Evolutionary conservation across 2,888 invertebrate species (phyloP), one percentile per base, ranked within the genome.

Genomic region (Idaea biselata): DNA sequence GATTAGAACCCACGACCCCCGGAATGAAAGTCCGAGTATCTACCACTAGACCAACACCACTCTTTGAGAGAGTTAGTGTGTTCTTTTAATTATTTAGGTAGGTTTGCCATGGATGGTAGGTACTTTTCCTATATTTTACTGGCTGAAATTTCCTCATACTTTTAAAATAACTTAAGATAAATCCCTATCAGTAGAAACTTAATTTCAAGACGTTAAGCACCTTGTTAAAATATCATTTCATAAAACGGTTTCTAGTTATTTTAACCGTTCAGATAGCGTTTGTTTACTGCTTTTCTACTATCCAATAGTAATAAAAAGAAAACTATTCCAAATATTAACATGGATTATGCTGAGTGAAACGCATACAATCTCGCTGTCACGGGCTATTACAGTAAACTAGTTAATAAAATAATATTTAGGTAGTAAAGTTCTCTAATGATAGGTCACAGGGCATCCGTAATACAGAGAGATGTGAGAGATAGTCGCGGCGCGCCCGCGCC

Each of bases 401-500:
- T 44, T 14, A 44, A 44, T 44, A 44, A 44, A 44, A 44, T 44
- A 44, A 44, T 44, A 44, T 44, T 44, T 14, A 14, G 14, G 44
- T 44, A 44, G 44, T 44, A 44, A 44, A 44, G 11, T 44, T 44
- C 44, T 44, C 44, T 44, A 44, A 44, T 8, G 44, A 44, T 14
- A 44, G 44, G 44, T 44, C 44, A 44, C 44, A 44, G 44, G 44
- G 44, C 44, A 44, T 44, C 14, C 44, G 44, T 44, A 44, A 44
- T 44, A 44, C 8, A 7, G 8, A 44, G 44, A 44, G 44, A 44
- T 44, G 2, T 5, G 11, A 44, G 7, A 44, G 44, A 44, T 44
- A 14, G 44, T 56, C 56, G 56, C 18, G 11, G 6, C n/a, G 18
- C 75, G 71, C 72, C 77, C 74, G 73, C 72, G 76, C 73, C 73